These are phyloP conservation scores for Prionace glauca DNA, from an alignment of 2,797 vertebrate genomes.

Conservation along the genomic window DNA sequence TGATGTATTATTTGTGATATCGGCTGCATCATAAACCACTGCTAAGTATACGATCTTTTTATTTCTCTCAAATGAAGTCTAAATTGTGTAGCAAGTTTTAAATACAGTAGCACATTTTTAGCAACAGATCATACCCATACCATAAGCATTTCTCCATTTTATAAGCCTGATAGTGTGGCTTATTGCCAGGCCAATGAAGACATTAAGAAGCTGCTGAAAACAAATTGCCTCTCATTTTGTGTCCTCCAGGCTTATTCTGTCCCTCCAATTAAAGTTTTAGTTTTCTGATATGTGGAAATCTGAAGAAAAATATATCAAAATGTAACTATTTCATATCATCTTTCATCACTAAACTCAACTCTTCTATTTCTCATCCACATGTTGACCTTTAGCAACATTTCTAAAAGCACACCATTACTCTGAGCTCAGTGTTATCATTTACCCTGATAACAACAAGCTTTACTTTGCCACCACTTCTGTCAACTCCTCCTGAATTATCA, in stretches of 20 bases:
- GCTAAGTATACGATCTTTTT: background rate
- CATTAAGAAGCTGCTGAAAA: background rate
- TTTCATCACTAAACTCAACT: no score
- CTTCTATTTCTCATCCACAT: no score
- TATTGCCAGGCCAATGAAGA: background rate
- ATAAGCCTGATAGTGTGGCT: background rate
- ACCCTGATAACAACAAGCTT: no score
- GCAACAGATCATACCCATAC: background rate
- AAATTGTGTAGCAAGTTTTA: background rate
- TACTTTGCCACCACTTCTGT: no score
- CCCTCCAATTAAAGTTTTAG: background rate
- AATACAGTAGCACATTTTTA: background rate
- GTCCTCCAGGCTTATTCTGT: background rate
- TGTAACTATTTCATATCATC: background rate
- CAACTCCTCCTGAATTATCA: no score
- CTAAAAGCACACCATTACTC: no score
- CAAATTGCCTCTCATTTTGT: background rate
- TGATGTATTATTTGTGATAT: background rate
- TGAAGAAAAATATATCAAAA: background rate
- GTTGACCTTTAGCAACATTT: no score
- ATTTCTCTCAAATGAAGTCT: background rate
- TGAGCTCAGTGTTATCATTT: no score
- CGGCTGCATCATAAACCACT: background rate
- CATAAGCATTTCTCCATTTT: background rate
- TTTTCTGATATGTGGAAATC: background rate